phyloP scores from a whole-genome alignment of 2,113 vertebrate species.

The Seriola quinqueradiata region DNA sequence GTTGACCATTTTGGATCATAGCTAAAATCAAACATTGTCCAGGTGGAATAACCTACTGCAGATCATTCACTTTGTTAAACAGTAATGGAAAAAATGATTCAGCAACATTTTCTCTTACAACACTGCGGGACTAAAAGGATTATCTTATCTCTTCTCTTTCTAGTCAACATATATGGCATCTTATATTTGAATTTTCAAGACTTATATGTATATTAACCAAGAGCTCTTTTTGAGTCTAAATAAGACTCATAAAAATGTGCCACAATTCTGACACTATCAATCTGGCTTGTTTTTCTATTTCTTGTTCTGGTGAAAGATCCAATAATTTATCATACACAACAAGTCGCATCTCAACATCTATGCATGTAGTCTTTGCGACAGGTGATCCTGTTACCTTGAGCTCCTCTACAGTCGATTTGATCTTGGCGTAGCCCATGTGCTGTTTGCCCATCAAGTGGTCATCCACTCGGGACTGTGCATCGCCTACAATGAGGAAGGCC shows the following conservation, averaged over 20 bases:
- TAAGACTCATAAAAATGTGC: background rate
- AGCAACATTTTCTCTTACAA: background rate
- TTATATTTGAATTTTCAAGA: background rate
- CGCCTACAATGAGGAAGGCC: slow-evolving; percentile 98
- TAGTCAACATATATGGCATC: background rate
- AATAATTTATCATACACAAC: background rate
- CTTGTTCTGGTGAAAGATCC: background rate
- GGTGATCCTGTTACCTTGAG: slow-evolving; percentile 88
- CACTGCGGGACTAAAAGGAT: background rate
- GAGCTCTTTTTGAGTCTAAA: no score
- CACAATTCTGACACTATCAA: background rate
- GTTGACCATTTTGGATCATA: background rate
- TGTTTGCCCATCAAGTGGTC: slow-evolving; percentile 99
- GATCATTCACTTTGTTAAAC: background rate
- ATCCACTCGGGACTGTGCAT: slow-evolving; percentile 97
- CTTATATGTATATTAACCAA: background rate
- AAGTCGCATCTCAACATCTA: background rate
- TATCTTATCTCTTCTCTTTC: no score
- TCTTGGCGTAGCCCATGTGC: slow-evolving; percentile 99
- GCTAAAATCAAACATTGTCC: background rate
- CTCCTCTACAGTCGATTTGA: slow-evolving; percentile 98
- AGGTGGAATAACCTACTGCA: background rate
- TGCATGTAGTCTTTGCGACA: no score
- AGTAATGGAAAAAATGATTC: background rate
- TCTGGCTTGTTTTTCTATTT: background rate